phyloP scores from a whole-genome alignment of 2,113 vertebrate species.

The Petroica traversi region DNA sequence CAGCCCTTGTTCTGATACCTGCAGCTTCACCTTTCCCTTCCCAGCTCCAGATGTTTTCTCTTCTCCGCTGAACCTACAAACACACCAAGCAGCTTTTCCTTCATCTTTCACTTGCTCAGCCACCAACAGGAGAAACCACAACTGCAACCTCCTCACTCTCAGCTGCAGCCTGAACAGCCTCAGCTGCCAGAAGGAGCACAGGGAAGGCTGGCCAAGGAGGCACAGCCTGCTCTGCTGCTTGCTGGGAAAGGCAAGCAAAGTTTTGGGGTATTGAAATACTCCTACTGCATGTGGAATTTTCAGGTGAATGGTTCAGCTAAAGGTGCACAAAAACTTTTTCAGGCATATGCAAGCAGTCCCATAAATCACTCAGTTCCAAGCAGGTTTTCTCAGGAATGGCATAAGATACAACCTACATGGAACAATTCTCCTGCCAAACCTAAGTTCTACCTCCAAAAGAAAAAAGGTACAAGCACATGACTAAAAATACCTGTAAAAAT shows the following conservation, averaged over 20 bases:
- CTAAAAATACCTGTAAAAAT: background rate
- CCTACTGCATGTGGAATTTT: background rate
- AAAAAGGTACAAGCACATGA: background rate
- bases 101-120: background rate
- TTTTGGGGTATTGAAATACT: background rate
- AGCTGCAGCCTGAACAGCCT: background rate
- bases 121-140: background rate
- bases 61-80: background rate
- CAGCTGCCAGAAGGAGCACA: background rate
- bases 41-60: background rate
- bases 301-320: background rate
- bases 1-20: background rate
- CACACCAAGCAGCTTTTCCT: background rate
- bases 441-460: background rate
- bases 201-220: background rate
- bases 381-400: background rate
- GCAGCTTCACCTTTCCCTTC: background rate
- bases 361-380: background rate
- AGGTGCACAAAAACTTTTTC: background rate
- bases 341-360: background rate
- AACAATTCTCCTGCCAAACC: background rate
- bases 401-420: background rate
- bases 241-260: background rate
- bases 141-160: accelerated
- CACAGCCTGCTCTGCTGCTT: accelerated